Conservation (phyloP, 2,797 vertebrate genomes). For the Lagodon rhomboides region DNA sequence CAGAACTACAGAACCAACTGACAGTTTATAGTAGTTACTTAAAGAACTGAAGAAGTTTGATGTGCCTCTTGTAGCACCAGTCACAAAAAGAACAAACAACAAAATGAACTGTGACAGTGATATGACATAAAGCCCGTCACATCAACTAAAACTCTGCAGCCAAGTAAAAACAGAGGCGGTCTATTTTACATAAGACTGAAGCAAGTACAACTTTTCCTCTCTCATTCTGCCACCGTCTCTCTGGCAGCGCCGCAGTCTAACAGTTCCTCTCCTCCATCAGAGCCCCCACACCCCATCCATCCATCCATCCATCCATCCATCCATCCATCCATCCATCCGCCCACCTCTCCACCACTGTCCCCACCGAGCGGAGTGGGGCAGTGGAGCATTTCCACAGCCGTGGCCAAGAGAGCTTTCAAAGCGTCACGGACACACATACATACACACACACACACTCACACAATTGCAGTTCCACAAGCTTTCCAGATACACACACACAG, state of each 20-base stretch:
- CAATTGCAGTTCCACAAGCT: slow-evolving; percentile 52
- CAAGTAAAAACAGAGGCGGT: slow-evolving; percentile 35
- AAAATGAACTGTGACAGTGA: slow-evolving; percentile 35
- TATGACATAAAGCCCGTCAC: slow-evolving; percentile 30
- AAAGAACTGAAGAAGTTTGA: neutral
- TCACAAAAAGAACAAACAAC: slow-evolving; percentile 2
- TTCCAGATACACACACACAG: slow-evolving; percentile 52
- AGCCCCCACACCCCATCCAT: slow-evolving; percentile 38
- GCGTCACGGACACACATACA: slow-evolving; percentile 58
- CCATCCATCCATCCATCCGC: slow-evolving; percentile 35
- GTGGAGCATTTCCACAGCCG: slow-evolving; percentile 78
- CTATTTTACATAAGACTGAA: slow-evolving; percentile 59
- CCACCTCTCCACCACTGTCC: slow-evolving; percentile 55
- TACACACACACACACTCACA: slow-evolving; percentile 19
- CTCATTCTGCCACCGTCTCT: slow-evolving; percentile 43
- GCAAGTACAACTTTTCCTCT: slow-evolving; percentile 53
- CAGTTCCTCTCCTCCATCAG: slow-evolving; percentile 56
- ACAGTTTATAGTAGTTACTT: no score
- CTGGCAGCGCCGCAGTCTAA: slow-evolving; percentile 47
- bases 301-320: slow-evolving; percentile 55
- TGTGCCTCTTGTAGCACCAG: slow-evolving; percentile 5
- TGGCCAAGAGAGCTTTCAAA: slow-evolving; percentile 76
- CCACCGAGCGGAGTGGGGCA: slow-evolving; percentile 61
- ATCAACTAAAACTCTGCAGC: slow-evolving; percentile 32
- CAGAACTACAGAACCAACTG: no score